A percentile compares a stretch with the other conserved stretches of the same genome.
Evolutionary conservation across 2,888 invertebrate species (phyloP).

Genomic region (Antheraea assamensis): DNA sequence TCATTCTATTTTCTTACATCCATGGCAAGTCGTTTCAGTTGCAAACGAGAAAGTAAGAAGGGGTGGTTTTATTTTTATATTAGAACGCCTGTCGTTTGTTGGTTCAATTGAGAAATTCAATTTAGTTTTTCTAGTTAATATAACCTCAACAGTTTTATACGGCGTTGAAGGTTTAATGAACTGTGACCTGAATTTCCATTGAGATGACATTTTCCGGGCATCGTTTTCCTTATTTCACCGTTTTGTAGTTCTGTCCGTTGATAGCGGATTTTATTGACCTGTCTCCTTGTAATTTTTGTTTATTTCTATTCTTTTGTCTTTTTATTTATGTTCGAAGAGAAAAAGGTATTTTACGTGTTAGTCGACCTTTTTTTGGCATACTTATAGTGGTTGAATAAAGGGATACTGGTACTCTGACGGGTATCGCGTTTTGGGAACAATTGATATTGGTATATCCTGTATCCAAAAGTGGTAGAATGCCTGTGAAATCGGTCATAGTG

Average conservation of each 20-base stretch:
- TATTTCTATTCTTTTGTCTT: not conserved
- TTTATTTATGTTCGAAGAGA: not conserved
- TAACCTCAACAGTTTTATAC: conserved; percentile 13
- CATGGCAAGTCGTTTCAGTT: not conserved
- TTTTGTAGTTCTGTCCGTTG: conserved; percentile 7
- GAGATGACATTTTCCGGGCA: conserved; percentile 12
- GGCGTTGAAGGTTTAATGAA: conserved; percentile 16
- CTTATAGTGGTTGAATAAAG: not conserved
- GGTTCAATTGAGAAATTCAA: conserved; percentile 19
- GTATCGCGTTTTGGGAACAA: too few species aligned
- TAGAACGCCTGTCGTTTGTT: conserved; percentile 8
- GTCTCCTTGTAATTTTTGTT: too few species aligned
- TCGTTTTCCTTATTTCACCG: conserved; percentile 5
- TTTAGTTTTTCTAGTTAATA: conserved; percentile 15
- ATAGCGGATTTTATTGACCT: conserved; percentile 14
- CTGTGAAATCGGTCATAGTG: too few species aligned
- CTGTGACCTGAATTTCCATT: conserved; percentile 12
- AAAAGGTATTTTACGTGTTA: too few species aligned
- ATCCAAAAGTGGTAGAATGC: too few species aligned
- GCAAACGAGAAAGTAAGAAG: not conserved
- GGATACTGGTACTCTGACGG: too few species aligned
- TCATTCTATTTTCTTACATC: not conserved
- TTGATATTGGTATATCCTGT: too few species aligned
- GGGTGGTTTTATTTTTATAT: conserved; percentile 9
- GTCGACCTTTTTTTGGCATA: too few species aligned